Evolutionary conservation across 1,140 invertebrate genomes (phyloP).

Genomic region (Oryzaephilus surinamensis): DNA sequence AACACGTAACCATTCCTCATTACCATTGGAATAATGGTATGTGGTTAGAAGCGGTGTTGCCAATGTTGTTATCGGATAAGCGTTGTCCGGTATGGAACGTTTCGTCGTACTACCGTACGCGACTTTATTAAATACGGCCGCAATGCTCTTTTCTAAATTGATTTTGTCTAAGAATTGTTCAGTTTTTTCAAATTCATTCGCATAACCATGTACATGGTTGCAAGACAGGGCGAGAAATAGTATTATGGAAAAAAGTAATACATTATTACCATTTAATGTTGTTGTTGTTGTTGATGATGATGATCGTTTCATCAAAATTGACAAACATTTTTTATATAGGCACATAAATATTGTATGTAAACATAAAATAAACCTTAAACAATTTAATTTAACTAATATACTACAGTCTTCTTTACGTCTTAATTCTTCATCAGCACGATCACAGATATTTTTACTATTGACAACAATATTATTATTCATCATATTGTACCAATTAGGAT

Average conservation of each 20-base stretch:
- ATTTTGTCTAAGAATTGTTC: conserved; percentile 32
- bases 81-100: conserved; percentile 52
- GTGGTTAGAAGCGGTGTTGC: conserved; percentile 50
- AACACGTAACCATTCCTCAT: conserved; percentile 32
- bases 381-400: conserved; percentile 9
- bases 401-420: conserved; percentile 5
- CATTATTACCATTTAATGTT: background rate
- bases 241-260: background rate
- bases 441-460: conserved; percentile 18
- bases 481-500: too few relatives aligned
- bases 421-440: conserved; percentile 11
- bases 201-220: conserved; percentile 16
- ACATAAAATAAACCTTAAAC: too few relatives aligned
- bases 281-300: background rate
- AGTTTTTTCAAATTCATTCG: conserved; percentile 30
- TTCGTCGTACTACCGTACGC: conserved; percentile 55
- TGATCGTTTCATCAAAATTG: conserved; percentile 5
- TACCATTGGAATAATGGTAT: conserved; percentile 34
- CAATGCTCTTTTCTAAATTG: conserved; percentile 50
- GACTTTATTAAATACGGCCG: conserved; percentile 56
- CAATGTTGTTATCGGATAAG: conserved; percentile 48
- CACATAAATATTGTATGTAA: conserved; percentile 20
- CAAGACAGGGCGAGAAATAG: background rate
- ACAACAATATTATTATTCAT: too few relatives aligned
- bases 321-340: conserved; percentile 13